Conservation (phyloP, 2,888 invertebrate genomes). For the Anthophora plumipes region DNA sequence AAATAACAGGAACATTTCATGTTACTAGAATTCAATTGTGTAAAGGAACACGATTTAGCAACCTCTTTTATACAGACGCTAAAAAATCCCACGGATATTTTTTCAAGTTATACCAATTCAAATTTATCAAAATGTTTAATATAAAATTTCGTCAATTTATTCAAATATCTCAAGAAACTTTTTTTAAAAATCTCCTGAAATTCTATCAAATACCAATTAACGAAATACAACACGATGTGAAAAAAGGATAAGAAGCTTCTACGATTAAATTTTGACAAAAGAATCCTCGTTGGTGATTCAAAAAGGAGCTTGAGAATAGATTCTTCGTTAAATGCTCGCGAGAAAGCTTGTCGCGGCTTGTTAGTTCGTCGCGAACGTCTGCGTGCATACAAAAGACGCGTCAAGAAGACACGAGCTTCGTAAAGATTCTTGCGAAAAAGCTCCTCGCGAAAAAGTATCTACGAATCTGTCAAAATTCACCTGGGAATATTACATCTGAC, state of each 20-base stretch:
- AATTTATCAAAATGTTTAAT: too few relatives aligned
- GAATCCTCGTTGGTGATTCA: slow-evolving; percentile 37
- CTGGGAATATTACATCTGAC: slow-evolving; percentile 16
- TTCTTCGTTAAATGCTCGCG: slow-evolving; percentile 56
- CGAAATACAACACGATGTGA: slow-evolving; percentile 23
- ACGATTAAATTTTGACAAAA: slow-evolving; percentile 22
- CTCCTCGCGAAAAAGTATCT: neutral
- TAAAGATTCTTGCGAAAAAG: slow-evolving; percentile 24
- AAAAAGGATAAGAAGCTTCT: slow-evolving; percentile 27
- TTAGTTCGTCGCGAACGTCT: slow-evolving; percentile 40
- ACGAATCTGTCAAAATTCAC: slow-evolving; percentile 27
- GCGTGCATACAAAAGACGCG: slow-evolving; percentile 14
- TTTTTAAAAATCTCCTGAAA: too few relatives aligned
- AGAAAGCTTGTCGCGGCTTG: slow-evolving; percentile 43
- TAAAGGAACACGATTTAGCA: neutral
- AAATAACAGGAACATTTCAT: neutral
- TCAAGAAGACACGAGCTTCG: slow-evolving; percentile 24
- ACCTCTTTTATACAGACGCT: neutral
- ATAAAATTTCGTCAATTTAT: neutral
- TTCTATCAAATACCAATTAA: too few relatives aligned
- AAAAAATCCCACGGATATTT: neutral
- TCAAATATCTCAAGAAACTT: neutral
- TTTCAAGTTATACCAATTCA: too few relatives aligned
- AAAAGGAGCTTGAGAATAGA: slow-evolving; percentile 50
- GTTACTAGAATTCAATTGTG: neutral